Percentiles rank a stretch among this genome's conserved stretches.
Conservation (phyloP, 2,113 vertebrate species). For the Dasyprocta punctata region DNA sequence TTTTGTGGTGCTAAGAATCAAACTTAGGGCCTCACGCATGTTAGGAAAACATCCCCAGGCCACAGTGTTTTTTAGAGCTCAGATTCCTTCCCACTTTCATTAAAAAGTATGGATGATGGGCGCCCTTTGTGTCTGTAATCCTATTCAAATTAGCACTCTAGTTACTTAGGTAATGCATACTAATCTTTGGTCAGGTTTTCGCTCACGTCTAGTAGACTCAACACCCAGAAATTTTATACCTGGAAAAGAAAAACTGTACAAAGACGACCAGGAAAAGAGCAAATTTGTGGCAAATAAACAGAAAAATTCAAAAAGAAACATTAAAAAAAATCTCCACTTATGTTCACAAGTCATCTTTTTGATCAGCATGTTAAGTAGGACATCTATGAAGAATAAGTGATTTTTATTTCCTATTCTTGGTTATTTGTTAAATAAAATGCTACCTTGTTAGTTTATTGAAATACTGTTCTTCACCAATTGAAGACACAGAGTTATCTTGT, state of each 20-base stretch:
- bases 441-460: constrained; percentile 79
- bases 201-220: not conserved
- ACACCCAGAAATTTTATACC: constrained; percentile 18
- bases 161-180: not conserved
- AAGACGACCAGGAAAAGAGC: not conserved
- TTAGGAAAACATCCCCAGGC: not conserved
- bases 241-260: constrained; percentile 24
- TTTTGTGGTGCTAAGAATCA: not conserved
- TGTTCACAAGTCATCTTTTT: constrained; percentile 11
- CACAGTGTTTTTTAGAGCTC: not conserved
- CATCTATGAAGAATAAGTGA: not conserved
- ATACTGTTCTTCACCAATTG: constrained; percentile 12
- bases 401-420: constrained; percentile 20
- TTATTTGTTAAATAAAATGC: constrained; percentile 41
- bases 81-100: constrained; percentile 2
- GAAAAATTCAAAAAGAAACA: not conserved
- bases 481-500: not conserved
- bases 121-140: not conserved
- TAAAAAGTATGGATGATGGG: not conserved
- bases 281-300: constrained; percentile 2
- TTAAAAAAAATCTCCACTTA: not conserved
- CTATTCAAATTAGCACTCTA: not conserved
- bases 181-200: not conserved
- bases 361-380: not conserved
- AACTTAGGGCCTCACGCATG: not conserved